phyloP scores from a whole-genome alignment of 2,888 invertebrate genomes.

The Pimpla rufipes region DNA sequence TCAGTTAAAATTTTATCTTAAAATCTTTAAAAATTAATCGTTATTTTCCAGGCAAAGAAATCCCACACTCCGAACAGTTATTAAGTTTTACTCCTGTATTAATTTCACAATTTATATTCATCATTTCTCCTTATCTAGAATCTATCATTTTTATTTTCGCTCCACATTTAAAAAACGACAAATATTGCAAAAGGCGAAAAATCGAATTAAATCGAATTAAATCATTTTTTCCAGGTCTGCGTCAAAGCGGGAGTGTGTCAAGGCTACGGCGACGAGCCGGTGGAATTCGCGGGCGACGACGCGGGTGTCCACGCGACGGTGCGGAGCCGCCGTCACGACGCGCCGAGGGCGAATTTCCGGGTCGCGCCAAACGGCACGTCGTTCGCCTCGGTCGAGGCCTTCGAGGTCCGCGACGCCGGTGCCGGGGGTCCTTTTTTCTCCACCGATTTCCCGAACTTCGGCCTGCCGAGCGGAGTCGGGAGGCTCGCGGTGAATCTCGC shows the following conservation, averaged over 20 bases:
- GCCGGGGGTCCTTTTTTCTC: conserved; percentile 90
- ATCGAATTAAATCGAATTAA: too few relatives aligned
- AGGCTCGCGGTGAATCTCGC: conserved; percentile 89
- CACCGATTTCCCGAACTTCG: conserved; percentile 91
- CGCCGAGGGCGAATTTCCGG: conserved; percentile 74
- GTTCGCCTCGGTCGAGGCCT: conserved; percentile 89
- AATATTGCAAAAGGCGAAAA: too few relatives aligned
- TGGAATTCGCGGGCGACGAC: conserved; percentile 83
- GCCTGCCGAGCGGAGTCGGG: conserved; percentile 89
- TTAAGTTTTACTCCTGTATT: too few relatives aligned
- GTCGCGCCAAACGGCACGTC: conserved; percentile 90
- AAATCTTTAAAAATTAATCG: too few relatives aligned
- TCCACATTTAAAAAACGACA: too few relatives aligned
- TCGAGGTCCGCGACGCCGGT: conserved; percentile 90
- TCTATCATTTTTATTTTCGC: too few relatives aligned
- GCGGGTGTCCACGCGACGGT: conserved; percentile 82
- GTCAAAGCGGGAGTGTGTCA: conserved; percentile 82
- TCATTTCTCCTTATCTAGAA: too few relatives aligned
- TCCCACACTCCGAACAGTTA: too few relatives aligned
- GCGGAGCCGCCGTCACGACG: conserved; percentile 76
- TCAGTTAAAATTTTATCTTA: too few relatives aligned
- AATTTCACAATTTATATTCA: too few relatives aligned
- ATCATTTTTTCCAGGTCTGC: conserved; percentile 78
- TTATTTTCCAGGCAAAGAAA: too few relatives aligned
- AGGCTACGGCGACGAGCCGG: conserved; percentile 85